phyloP scores from a whole-genome alignment of 2,113 vertebrate species.

The Fregetta grallaria region DNA sequence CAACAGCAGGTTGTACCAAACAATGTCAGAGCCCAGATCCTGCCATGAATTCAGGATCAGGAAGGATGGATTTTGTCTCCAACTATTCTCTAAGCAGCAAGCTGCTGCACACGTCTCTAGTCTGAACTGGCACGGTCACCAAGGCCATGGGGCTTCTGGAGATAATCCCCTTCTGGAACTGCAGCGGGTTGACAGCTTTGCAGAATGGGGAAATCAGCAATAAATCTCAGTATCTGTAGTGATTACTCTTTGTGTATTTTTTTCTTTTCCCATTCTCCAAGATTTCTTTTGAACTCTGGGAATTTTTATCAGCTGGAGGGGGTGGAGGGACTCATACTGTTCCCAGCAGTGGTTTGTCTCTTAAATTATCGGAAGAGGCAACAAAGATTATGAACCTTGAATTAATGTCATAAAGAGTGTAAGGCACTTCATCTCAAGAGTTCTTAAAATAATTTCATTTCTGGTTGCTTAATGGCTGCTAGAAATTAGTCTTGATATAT shows the following conservation, averaged over 20 bases:
- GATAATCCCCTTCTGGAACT: neutral
- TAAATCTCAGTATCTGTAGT: neutral
- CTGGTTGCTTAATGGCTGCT: neutral
- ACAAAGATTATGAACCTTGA: neutral
- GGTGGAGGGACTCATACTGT: neutral
- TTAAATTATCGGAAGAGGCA: neutral
- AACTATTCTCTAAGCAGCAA: neutral
- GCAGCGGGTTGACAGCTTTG: neutral
- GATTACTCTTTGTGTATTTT: neutral
- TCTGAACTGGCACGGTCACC: neutral
- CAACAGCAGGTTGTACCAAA: neutral
- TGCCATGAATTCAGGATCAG: neutral
- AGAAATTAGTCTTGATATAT: neutral
- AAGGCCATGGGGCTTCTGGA: neutral
- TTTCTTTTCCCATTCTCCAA: neutral
- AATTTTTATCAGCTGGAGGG: neutral
- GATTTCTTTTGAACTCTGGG: neutral
- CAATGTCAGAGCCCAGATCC: neutral
- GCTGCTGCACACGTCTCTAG: neutral
- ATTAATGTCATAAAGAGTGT: neutral
- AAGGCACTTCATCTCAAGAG: neutral
- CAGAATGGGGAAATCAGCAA: constrained; percentile 7
- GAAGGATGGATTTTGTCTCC: neutral
- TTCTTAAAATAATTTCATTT: constrained; percentile 28
- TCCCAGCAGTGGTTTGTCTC: neutral